Evolutionary conservation across 1,140 invertebrate genomes (phyloP), one percentile per base, ranked within the genome.

Genomic region (Atta colombica): DNA sequence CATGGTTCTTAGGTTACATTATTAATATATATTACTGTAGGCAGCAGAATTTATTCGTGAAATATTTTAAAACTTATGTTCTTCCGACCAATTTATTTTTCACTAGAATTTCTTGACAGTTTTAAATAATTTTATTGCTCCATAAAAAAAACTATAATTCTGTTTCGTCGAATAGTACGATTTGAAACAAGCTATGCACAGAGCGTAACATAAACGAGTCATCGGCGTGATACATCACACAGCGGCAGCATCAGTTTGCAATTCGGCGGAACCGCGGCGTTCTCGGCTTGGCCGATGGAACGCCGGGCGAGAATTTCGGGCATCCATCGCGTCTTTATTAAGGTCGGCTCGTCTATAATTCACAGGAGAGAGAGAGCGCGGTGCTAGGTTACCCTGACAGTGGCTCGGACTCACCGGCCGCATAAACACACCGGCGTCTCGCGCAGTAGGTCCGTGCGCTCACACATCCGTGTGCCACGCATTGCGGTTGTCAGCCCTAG

Each of bases 401-500:
- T 84, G 78, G 77, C 21, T 86, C 65, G 88, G 87, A 91, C 89
- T 91, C 86, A 81, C 72, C 49, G 85, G 87, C 31, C 89, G 88
- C 91, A 90, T 92, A 92, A 92, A 92, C 91, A 90, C 84, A 91
- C 86, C 58, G 81, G 74, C 91, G 77, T 89, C 91, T 31, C 63
- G 84, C 81, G 74, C 91, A 90, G 90, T 66, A 71, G 77, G 68
- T 60, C 39, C 61, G 78, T 88, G 88, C 25, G 25, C 25, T 25
- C 25, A 25, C 25, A 25, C 25, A 0, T 25, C 25, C 25, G 25
- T 89, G 87, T 69, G 78, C 81, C 80, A 91, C 89, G 91, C 89
- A 92, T 92, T 93, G 92, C 91, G 77, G 87, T 89, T 93, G 92
- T 93, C 92, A 93, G 90, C 88, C 87, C 91, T 91, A 93, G 92